Conservation (phyloP, 2,888 invertebrate genomes). For the Spialia ferax region DNA sequence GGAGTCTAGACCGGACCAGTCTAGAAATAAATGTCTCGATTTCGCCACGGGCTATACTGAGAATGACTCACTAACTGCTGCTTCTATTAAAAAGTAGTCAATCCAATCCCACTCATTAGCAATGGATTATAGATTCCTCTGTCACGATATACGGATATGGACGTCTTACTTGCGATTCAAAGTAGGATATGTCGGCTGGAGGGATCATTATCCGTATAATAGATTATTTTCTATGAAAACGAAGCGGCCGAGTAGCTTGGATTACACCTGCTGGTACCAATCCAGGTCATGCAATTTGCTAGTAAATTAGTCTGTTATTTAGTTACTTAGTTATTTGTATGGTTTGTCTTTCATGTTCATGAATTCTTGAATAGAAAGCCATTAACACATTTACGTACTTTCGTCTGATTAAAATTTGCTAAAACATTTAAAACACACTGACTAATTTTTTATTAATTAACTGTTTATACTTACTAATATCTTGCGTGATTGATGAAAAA, state of each 20-base stretch:
- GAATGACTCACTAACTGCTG: constrained; percentile 49
- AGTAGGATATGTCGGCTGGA: constrained; percentile 29
- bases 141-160: constrained; percentile 41
- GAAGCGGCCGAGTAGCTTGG: background rate
- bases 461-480: too few relatives aligned
- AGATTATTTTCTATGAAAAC: constrained; percentile 16
- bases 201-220: constrained; percentile 10
- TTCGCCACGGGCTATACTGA: constrained; percentile 53
- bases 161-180: constrained; percentile 11
- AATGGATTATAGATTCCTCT: constrained; percentile 29
- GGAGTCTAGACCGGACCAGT: constrained; percentile 53
- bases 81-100: constrained; percentile 51
- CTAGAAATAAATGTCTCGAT: constrained; percentile 57
- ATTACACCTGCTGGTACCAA: background rate
- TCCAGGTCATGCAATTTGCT: background rate
- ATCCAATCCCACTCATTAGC: constrained; percentile 48
- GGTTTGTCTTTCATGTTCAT: too few relatives aligned
- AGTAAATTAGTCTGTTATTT: background rate
- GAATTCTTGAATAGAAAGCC: too few relatives aligned
- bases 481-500: too few relatives aligned
- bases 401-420: too few relatives aligned
- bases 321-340: background rate
- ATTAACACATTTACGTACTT: too few relatives aligned
- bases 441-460: too few relatives aligned
- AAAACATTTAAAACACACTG: too few relatives aligned